Base-by-base conservation (phyloP, 2,797 vertebrate genomes). In the Lophius americanus region DNA sequence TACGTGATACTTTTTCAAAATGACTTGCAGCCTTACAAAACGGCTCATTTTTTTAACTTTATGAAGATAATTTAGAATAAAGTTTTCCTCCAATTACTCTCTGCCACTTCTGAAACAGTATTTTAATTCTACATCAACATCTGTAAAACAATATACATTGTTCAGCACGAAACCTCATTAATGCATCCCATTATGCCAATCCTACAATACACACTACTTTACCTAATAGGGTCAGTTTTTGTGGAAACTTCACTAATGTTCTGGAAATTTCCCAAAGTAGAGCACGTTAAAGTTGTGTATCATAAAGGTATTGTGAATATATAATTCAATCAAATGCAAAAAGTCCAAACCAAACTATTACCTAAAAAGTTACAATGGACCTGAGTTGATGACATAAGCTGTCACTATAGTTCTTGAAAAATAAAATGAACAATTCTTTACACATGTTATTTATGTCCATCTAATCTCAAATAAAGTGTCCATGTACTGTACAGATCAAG, bases 1-100 rank as follows among this genome's bases (percentile, higher is more conserved):
- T 23, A 23, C 23, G 74, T 70, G 54, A 70, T 33, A 14, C 9
- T 63, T 53, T 84, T 64, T 54, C 46, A 56, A 42, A 76, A 73
- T 70, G 57, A 78, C 42, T 68, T 56, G 51, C 23, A 47, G 47
- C 60, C 56, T 53, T 48, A 32, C 49, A 23, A 64, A 71, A 64
- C 14, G 10, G 32, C 6, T 0, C 23, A 5, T 23, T 56, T 63
- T 63, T 58, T 55, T 32, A 78, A 72, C 66, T 70, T 67, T 72
- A 43, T 43, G 36, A 14, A 60, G 57, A 59, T 70, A 53, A 52
- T 67, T 79, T 57, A 23, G 33, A 70, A 64, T 52, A 46, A 60
- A 60, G 46, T 68, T 54, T 13, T 23, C 33, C 67, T 12, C 56
- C 23, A 23, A 23, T 60, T 61, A 47, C 46, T 79, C 35, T 3